Base-by-base conservation (phyloP, 35 echinoderm and acorn worm species). In the Holothuria glaberrima region DNA sequence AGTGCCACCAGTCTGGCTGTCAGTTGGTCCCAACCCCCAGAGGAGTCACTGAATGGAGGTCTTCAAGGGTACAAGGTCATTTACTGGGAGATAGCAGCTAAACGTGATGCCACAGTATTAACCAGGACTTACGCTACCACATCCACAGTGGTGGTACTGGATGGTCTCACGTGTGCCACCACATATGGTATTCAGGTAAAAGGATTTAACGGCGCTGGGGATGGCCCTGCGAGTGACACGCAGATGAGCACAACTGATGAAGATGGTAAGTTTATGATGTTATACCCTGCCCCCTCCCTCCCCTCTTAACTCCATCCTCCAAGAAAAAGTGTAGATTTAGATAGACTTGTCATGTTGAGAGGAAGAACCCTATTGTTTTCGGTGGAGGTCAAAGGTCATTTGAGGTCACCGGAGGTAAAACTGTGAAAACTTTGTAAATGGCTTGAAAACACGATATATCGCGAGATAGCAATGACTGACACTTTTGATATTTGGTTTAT, bases 31-130 rank as follows among this genome's bases (percentile, higher is more conserved):
- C 73, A 90, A 19, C 96, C 93, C 9, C 75, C 96, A 32, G 71
- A 18, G n/a, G 96, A 94, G 2, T 88, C 93, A 12, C 88, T 86
- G 71, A 98, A 95, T 69, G 96, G 96, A 32, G 96, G 92, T 16
- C 89, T 95, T 17, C 96, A 98, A 60, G 96, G 96, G 31, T 98
- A 94, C 83, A 98, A 95, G 89, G 88, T 98, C 61, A 38, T 68
- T 22, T 88, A 93, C 20, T 65, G 74, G 86, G 35, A 30, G 19
- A 44, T 68, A 14, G 9, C 33, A 32, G 24, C 41, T 65, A 82
- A 73, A 41, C 46, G 82, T 30, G 54, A 69, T 32, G 70, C 77
- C 4, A 67, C 5, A 27, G 46, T 71, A 44, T 30, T 59, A 41
- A 83, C 90, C 19, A 92, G 84, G 71, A 95, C 93, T 3, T 93